phyloP scores from a whole-genome alignment of 2,113 vertebrate genomes.

The Conger conger region DNA sequence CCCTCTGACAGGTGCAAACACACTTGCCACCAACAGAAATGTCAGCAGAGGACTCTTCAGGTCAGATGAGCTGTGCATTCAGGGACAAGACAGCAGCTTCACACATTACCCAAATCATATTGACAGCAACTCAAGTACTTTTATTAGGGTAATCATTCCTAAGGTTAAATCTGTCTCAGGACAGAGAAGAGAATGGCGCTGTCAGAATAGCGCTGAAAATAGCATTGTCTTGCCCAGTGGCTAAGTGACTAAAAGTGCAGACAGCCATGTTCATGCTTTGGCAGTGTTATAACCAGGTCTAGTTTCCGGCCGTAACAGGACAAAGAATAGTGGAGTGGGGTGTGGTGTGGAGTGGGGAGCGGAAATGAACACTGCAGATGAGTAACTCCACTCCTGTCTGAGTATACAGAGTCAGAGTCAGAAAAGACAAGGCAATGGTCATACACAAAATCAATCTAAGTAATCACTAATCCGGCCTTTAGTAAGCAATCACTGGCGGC shows the following conservation, averaged over 20 bases:
- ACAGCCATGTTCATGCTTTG: too few species aligned
- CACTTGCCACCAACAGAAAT: conserved; percentile 59
- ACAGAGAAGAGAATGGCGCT: conserved; percentile 33
- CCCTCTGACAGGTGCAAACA: conserved; percentile 69
- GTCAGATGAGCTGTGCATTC: conserved; percentile 49
- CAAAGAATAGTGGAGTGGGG: too few species aligned
- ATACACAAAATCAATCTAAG: too few species aligned
- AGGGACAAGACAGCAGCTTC: conserved; percentile 48
- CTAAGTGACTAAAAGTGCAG: conserved; percentile 37
- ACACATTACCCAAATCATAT: conserved; percentile 69
- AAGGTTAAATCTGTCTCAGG: conserved; percentile 57
- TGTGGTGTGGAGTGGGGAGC: too few species aligned
- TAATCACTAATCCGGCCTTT: too few species aligned
- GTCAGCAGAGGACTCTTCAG: conserved; percentile 56
- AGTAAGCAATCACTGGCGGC: too few species aligned
- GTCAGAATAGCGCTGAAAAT: conserved; percentile 10
- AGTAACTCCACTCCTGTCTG: too few species aligned
- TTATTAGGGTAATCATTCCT: conserved; percentile 67
- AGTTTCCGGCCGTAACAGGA: too few species aligned
- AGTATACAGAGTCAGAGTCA: too few species aligned
- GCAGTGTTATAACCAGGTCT: too few species aligned
- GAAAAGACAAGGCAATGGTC: too few species aligned
- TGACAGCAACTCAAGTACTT: conserved; percentile 71
- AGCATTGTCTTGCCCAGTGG: conserved; percentile 21
- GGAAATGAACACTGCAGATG: too few species aligned